phyloP scores from a whole-genome alignment of 2,888 invertebrate species.

The Cynaeus angustus region DNA sequence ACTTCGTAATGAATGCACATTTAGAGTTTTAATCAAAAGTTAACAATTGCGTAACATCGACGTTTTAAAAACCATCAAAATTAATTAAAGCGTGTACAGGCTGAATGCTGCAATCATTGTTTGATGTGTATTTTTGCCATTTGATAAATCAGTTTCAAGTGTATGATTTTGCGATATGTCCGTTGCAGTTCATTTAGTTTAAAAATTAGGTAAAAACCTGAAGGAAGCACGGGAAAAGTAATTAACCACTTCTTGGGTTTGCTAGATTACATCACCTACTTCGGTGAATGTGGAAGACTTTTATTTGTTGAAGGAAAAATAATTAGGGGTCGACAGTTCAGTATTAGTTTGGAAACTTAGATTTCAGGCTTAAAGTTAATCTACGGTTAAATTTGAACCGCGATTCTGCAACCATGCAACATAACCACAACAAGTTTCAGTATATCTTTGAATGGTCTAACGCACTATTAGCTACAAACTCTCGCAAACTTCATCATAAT shows the following conservation, averaged over 20 bases:
- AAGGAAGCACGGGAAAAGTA: constrained; percentile 8
- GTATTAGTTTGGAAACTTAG: constrained; percentile 41
- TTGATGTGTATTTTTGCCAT: not conserved
- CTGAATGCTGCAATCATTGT: not conserved
- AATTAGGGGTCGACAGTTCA: constrained; percentile 36
- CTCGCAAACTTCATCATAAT: constrained; percentile 19
- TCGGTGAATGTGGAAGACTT: constrained; percentile 11
- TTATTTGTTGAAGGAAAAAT: constrained; percentile 34
- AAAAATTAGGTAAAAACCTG: not conserved
- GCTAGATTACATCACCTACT: constrained; percentile 12
- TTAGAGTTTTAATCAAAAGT: constrained; percentile 29
- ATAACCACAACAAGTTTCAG: constrained; percentile 38
- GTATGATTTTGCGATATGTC: constrained; percentile 4
- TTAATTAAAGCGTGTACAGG: constrained; percentile 14
- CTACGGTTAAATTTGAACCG: constrained; percentile 41
- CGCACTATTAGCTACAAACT: constrained; percentile 31
- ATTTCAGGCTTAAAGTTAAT: constrained; percentile 41
- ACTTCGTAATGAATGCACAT: constrained; percentile 13
- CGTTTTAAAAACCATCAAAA: constrained; percentile 28
- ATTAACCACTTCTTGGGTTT: constrained; percentile 16
- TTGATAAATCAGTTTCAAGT: not conserved
- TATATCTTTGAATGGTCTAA: constrained; percentile 39
- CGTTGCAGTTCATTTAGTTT: constrained; percentile 1
- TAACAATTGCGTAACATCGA: constrained; percentile 18
- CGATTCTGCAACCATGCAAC: constrained; percentile 41